A percentile compares a stretch with the other conserved stretches of the same genome.
These are phyloP conservation scores for Pimpla rufipes DNA, from an alignment of 2,888 invertebrate genomes.

Conservation along the genomic window DNA sequence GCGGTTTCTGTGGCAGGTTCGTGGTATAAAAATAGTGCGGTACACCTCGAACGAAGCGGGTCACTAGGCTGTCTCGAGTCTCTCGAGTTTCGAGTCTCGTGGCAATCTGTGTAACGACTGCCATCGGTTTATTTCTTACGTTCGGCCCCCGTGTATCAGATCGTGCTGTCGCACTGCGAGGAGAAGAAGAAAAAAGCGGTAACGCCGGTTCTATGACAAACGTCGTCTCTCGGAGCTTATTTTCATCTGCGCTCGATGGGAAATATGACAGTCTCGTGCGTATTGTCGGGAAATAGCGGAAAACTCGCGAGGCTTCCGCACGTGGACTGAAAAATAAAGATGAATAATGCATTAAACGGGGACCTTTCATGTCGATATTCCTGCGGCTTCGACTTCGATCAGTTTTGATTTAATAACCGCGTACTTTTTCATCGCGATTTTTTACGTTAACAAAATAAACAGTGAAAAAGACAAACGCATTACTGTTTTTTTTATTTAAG, in stretches of 20 bases:
- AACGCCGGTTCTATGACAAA: neutral
- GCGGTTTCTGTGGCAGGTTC: slow-evolving; percentile 77
- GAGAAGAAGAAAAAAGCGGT: slow-evolving; percentile 9
- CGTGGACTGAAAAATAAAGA: neutral
- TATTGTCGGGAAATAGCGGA: neutral
- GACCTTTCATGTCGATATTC: too few relatives aligned
- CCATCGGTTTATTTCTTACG: slow-evolving; percentile 45
- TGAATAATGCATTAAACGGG: neutral
- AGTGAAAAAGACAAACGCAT: too few relatives aligned
- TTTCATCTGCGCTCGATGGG: neutral
- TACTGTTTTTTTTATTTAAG: too few relatives aligned
- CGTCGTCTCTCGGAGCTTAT: neutral
- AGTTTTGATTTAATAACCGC: too few relatives aligned
- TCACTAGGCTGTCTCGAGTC: slow-evolving; percentile 81
- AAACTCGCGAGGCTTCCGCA: neutral
- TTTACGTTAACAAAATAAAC: too few relatives aligned
- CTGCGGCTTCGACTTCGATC: too few relatives aligned
- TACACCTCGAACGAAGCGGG: slow-evolving; percentile 82
- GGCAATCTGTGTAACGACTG: slow-evolving; percentile 68
- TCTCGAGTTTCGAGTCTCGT: slow-evolving; percentile 76
- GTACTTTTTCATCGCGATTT: too few relatives aligned
- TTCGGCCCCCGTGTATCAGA: slow-evolving; percentile 21
- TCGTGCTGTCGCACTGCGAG: slow-evolving; percentile 18
- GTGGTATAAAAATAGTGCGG: slow-evolving; percentile 83
- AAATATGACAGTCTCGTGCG: neutral